These are phyloP conservation scores for Lacanobia oleracea DNA, from an alignment of 2,888 invertebrate species.

Conservation along the genomic window DNA sequence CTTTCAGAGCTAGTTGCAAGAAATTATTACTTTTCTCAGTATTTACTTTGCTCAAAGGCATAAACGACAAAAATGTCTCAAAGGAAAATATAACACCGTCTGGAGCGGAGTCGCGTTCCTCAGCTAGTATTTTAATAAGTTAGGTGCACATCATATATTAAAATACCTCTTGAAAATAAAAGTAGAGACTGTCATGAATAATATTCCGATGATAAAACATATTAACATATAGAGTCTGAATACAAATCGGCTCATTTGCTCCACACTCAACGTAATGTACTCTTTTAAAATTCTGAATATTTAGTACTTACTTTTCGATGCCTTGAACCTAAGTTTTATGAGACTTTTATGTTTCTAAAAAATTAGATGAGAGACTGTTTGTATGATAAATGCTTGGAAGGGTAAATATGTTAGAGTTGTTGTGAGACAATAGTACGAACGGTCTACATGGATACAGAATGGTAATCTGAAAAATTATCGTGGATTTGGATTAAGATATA, in stretches of 20 bases:
- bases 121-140: slow-evolving; percentile 59
- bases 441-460: background rate
- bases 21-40: background rate
- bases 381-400: slow-evolving; percentile 31
- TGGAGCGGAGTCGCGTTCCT: slow-evolving; percentile 19
- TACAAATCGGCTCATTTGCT: slow-evolving; percentile 79
- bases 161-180: slow-evolving; percentile 73
- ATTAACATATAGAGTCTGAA: slow-evolving; percentile 75
- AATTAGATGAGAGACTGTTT: slow-evolving; percentile 39
- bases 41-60: background rate
- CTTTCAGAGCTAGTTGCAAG: too few relatives aligned
- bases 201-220: slow-evolving; percentile 74
- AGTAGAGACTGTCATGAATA: slow-evolving; percentile 72
- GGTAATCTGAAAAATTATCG: background rate
- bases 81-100: slow-evolving; percentile 7
- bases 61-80: slow-evolving; percentile 1
- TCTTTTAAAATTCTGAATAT: slow-evolving; percentile 65
- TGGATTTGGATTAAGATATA: background rate
- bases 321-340: slow-evolving; percentile 62
- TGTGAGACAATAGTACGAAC: background rate
- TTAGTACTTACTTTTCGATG: slow-evolving; percentile 57
- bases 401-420: slow-evolving; percentile 4
- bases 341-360: slow-evolving; percentile 47
- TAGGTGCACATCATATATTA: slow-evolving; percentile 63
- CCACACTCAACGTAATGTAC: slow-evolving; percentile 63